Evolutionary conservation across 2,113 vertebrate species (phyloP).

Genomic region (Muntiacus reevesi): DNA sequence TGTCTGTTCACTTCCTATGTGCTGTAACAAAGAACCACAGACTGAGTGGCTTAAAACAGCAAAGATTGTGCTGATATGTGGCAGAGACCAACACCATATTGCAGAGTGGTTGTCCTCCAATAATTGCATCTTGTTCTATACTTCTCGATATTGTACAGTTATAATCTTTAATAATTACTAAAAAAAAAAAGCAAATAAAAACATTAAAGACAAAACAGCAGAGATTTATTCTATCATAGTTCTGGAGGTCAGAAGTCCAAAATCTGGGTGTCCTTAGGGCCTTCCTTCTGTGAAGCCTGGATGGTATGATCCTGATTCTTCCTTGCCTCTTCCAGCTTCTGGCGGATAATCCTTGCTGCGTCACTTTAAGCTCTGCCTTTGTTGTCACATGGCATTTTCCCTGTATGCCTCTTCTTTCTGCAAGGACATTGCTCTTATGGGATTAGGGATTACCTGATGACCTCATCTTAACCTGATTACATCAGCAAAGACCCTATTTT

Average conservation of each 20-base stretch:
- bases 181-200: background rate
- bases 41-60: background rate
- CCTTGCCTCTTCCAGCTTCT: background rate
- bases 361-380: background rate
- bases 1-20: background rate
- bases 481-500: background rate
- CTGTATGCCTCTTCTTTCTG: background rate
- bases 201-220: background rate
- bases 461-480: background rate
- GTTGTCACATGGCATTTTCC: background rate
- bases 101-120: background rate
- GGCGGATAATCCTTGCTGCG: fast-evolving
- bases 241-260: background rate
- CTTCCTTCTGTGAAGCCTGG: background rate
- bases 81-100: background rate
- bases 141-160: background rate
- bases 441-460: background rate
- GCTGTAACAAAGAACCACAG: background rate
- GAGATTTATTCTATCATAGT: background rate
- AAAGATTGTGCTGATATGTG: background rate
- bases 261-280: background rate
- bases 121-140: background rate
- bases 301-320: background rate
- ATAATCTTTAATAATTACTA: background rate
- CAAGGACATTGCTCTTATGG: background rate